Evolutionary conservation across 2,888 invertebrate species (phyloP).

Genomic region (Aplocera efformata): DNA sequence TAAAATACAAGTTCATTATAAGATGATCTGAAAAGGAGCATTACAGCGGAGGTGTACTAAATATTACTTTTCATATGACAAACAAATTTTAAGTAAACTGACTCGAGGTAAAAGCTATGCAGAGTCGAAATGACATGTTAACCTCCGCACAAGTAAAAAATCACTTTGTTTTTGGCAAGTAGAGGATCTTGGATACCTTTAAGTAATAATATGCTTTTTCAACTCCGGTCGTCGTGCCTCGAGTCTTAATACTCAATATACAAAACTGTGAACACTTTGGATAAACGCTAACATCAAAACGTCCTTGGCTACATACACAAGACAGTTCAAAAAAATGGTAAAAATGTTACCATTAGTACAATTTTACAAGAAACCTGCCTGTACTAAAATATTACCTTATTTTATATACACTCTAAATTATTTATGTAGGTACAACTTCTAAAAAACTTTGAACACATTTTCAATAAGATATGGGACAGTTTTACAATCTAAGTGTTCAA

Average conservation of each 20-base stretch:
- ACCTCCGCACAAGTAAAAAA: no score
- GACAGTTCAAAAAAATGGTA: slow-evolving; percentile 35
- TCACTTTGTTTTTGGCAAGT: no score
- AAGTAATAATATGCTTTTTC: no score
- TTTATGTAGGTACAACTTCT: slow-evolving; percentile 66
- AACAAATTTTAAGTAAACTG: no score
- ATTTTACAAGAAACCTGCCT: slow-evolving; percentile 35
- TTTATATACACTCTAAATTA: slow-evolving; percentile 58
- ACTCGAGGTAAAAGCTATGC: no score
- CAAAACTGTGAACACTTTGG: slow-evolving; percentile 9
- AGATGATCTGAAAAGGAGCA: no score
- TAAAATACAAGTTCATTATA: no score
- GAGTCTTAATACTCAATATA: not conserved
- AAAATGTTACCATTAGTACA: slow-evolving; percentile 41
- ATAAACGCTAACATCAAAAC: not conserved
- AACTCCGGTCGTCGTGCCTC: no score
- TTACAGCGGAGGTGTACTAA: no score
- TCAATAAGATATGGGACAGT: slow-evolving; percentile 73
- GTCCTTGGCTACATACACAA: slow-evolving; percentile 7
- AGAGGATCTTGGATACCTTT: no score
- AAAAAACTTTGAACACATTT: slow-evolving; percentile 76
- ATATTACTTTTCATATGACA: no score
- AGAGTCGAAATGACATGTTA: no score
- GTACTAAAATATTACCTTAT: slow-evolving; percentile 38
- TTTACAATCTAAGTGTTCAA: slow-evolving; percentile 45